A percentile compares a stretch with the other conserved stretches of the same genome.
Conservation (phyloP, 2,113 vertebrate species). For the Bujurquina vittata region DNA sequence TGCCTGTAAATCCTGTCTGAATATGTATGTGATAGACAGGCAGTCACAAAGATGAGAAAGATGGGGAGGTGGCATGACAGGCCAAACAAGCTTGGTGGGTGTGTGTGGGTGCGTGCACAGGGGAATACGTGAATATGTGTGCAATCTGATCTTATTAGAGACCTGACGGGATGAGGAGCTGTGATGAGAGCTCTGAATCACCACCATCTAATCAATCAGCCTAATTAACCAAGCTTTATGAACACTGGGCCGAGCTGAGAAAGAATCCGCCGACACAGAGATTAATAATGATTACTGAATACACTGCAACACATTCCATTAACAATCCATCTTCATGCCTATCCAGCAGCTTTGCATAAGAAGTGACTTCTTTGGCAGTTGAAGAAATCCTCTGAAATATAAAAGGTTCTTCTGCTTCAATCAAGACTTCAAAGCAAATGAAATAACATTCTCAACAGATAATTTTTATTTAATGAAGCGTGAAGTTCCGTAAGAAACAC, state of each 20-base stretch:
- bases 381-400: slow-evolving; percentile 50
- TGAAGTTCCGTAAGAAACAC: slow-evolving; percentile 16
- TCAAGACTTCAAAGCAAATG: slow-evolving; percentile 44
- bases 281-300: slow-evolving; percentile 79
- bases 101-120: neutral
- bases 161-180: slow-evolving; percentile 65
- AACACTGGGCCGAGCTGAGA: slow-evolving; percentile 66
- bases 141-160: slow-evolving; percentile 73
- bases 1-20: slow-evolving; percentile 62
- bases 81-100: slow-evolving; percentile 37
- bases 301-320: slow-evolving; percentile 73
- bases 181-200: slow-evolving; percentile 70
- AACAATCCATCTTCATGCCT: slow-evolving; percentile 66
- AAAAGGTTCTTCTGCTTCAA: slow-evolving; percentile 27
- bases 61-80: slow-evolving; percentile 54
- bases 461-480: slow-evolving; percentile 40
- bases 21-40: slow-evolving; percentile 65
- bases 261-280: slow-evolving; percentile 69
- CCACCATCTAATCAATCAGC: slow-evolving; percentile 77
- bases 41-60: slow-evolving; percentile 46
- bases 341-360: slow-evolving; percentile 55
- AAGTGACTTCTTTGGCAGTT: slow-evolving; percentile 33
- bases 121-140: slow-evolving; percentile 48
- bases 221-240: slow-evolving; percentile 78
- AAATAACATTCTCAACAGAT: slow-evolving; percentile 32